Conservation (phyloP, 2,797 vertebrate species). For the Pygocentrus nattereri region DNA sequence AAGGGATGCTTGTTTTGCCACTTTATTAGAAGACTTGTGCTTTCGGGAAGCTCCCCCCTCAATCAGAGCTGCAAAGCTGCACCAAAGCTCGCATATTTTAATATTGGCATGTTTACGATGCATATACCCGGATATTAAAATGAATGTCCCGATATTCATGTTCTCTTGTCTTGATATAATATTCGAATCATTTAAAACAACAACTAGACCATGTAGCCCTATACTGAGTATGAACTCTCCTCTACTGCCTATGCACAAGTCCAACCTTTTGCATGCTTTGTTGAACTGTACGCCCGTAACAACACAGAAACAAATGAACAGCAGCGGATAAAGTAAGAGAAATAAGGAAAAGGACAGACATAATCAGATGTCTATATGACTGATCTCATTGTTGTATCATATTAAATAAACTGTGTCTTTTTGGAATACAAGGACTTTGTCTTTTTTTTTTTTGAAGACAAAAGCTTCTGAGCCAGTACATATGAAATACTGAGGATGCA, state of each 20-base stretch:
- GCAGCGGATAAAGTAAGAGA: slow-evolving; percentile 52
- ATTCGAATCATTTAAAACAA: slow-evolving; percentile 14
- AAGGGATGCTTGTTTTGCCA: neutral
- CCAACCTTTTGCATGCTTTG: slow-evolving; percentile 75
- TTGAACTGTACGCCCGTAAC: slow-evolving; percentile 67
- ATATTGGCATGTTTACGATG: slow-evolving; percentile 43
- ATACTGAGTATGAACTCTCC: slow-evolving; percentile 56
- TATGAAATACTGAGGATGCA: neutral
- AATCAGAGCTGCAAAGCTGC: slow-evolving; percentile 51
- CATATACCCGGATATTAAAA: slow-evolving; percentile 39
- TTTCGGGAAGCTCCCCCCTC: slow-evolving; percentile 17
- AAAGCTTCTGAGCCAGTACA: too few relatives aligned
- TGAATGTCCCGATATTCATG: slow-evolving; percentile 43
- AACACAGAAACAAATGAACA: slow-evolving; percentile 56
- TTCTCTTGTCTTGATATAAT: slow-evolving; percentile 40
- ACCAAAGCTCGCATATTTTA: slow-evolving; percentile 68
- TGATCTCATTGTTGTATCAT: slow-evolving; percentile 80
- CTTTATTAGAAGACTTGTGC: neutral
- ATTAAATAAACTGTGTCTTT: slow-evolving; percentile 81
- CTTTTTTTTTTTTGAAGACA: neutral
- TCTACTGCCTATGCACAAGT: slow-evolving; percentile 59
- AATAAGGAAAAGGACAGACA: slow-evolving; percentile 57
- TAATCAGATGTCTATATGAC: slow-evolving; percentile 68
- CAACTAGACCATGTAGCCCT: slow-evolving; percentile 39
- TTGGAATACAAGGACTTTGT: slow-evolving; percentile 58